phyloP scores from a whole-genome alignment of 2,797 vertebrate genomes.

The Onychomys torridus region DNA sequence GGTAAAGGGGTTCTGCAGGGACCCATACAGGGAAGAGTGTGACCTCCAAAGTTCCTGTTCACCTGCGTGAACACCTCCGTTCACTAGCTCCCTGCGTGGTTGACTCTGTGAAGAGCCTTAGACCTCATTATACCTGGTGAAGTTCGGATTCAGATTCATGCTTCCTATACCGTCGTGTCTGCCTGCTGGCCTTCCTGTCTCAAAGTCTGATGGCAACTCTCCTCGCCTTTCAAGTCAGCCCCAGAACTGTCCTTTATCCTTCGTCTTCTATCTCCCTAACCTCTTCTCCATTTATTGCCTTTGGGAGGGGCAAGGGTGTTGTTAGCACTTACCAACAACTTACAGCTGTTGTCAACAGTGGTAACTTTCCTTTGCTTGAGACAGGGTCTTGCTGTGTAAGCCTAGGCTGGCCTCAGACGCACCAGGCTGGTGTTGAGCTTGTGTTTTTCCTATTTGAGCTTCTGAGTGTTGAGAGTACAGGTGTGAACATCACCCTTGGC shows the following conservation, averaged over 20 bases:
- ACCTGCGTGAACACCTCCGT: too few species aligned
- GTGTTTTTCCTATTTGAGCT: background rate
- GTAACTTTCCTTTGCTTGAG: background rate
- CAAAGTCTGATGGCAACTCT: background rate
- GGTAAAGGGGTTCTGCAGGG: too few species aligned
- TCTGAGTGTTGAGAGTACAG: background rate
- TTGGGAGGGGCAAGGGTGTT: background rate
- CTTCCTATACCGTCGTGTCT: background rate
- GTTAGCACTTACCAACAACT: conserved; percentile 2
- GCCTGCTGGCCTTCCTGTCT: background rate
- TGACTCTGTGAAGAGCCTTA: background rate
- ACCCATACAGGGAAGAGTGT: background rate
- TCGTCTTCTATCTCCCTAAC: background rate
- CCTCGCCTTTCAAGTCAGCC: background rate
- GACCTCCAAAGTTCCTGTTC: background rate
- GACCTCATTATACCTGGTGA: background rate
- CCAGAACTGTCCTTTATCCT: background rate
- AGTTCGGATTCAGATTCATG: fast-evolving
- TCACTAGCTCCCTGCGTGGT: background rate
- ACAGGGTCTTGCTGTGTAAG: background rate
- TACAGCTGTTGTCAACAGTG: background rate
- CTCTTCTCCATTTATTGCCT: background rate
- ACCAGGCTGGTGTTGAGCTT: background rate
- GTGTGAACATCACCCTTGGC: background rate
- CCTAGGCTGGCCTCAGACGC: background rate